Evolutionary conservation across 2,888 invertebrate species (phyloP).

Genomic region (Epicampocera succincta): DNA sequence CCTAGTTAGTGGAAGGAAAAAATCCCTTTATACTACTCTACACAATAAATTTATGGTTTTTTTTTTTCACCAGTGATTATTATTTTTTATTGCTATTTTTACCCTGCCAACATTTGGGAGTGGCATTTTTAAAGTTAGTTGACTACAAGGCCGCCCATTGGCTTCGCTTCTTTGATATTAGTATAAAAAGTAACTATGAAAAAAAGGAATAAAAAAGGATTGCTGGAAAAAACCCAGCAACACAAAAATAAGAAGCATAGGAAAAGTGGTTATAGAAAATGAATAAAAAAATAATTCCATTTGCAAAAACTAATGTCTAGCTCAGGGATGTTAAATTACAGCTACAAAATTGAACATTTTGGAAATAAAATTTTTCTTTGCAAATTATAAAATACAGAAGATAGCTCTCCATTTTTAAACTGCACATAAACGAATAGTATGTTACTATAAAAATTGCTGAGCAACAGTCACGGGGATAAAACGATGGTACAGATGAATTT

Average conservation of each 20-base stretch:
- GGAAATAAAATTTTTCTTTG: no score
- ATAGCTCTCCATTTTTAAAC: no score
- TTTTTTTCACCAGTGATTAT: conserved; percentile 26
- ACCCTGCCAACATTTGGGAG: conserved; percentile 61
- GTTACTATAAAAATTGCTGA: no score
- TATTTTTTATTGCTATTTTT: conserved; percentile 27
- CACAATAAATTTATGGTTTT: conserved; percentile 30
- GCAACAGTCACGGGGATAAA: no score
- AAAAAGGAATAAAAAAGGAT: conserved; percentile 9
- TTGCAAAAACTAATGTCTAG: conserved; percentile 19
- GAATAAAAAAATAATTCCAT: conserved; percentile 13
- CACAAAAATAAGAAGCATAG: conserved; percentile 10
- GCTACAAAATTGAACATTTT: no score
- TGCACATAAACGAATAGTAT: no score
- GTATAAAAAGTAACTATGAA: conserved; percentile 20
- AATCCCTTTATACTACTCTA: conserved; percentile 67
- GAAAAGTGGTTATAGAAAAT: conserved; percentile 15
- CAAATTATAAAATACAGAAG: no score
- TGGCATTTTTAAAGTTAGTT: conserved; percentile 47
- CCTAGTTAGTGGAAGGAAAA: conserved; percentile 17
- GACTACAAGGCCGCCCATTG: conserved; percentile 56
- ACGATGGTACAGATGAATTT: no score
- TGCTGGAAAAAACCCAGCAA: conserved; percentile 11
- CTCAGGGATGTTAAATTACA: no score
- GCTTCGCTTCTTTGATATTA: conserved; percentile 38